phyloP scores from a whole-genome alignment of 2,797 vertebrate genomes.

The Rousettus madagascariensis region DNA sequence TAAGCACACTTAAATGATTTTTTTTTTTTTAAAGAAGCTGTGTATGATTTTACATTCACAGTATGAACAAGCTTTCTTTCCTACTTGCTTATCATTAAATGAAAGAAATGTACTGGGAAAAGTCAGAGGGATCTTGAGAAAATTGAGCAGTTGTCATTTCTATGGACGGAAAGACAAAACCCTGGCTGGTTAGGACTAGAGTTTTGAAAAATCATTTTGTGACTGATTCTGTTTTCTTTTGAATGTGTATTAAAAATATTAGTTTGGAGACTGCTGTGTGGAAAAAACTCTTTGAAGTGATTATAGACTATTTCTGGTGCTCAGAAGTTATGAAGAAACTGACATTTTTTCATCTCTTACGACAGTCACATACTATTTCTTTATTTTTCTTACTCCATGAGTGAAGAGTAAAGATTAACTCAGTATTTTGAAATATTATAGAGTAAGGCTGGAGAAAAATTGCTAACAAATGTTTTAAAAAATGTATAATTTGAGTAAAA shows the following conservation, averaged over 20 bases:
- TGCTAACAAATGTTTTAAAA: neutral
- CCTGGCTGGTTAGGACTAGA: neutral
- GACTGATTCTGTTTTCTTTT: neutral
- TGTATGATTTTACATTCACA: neutral
- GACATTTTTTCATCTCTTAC: neutral
- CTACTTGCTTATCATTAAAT: neutral
- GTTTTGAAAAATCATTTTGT: neutral
- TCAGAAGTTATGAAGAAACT: neutral
- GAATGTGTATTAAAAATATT: neutral
- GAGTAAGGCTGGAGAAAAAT: neutral
- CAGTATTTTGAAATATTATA: slow-evolving; percentile 4
- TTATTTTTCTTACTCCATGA: neutral
- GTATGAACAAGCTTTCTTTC: neutral
- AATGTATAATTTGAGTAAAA: neutral
- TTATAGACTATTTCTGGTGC: neutral
- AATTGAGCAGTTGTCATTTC: slow-evolving; percentile 4
- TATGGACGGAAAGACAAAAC: slow-evolving; percentile 14
- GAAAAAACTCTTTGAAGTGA: neutral
- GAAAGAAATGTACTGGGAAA: slow-evolving; percentile 13
- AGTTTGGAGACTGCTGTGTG: neutral
- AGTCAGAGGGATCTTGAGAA: neutral
- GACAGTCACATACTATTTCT: neutral
- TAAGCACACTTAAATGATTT: neutral
- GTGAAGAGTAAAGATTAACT: slow-evolving; percentile 21
- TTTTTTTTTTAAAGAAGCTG: neutral